A percentile compares a stretch with the other conserved stretches of the same genome.
Evolutionary conservation across 2,797 vertebrate genomes (phyloP).

Genomic region (Podarcis siculus): DNA sequence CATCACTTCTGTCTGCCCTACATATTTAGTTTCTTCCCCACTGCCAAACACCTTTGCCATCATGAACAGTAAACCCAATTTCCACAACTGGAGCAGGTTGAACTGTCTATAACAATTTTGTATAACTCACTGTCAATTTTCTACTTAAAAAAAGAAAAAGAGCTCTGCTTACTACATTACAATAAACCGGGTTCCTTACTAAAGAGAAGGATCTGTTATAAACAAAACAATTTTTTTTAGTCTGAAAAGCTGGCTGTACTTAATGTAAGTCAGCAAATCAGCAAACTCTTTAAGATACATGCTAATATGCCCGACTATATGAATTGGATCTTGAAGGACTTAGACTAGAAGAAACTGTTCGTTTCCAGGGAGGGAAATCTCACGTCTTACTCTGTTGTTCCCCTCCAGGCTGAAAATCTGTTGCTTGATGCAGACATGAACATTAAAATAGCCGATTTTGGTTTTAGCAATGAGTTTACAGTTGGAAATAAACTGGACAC

Average conservation of each 20-base stretch:
- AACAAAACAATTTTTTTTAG: neutral
- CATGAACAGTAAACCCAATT: neutral
- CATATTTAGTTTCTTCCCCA: neutral
- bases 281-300: neutral
- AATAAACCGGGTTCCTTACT: neutral
- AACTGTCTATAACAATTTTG: neutral
- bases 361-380: neutral
- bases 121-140: neutral
- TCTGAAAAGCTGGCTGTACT: neutral
- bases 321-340: neutral
- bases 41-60: neutral
- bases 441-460: constrained; percentile 99
- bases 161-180: neutral
- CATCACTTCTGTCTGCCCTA: neutral
- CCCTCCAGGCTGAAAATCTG: constrained; percentile 93
- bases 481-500: constrained; percentile 97
- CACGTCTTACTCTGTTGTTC: constrained; percentile 48
- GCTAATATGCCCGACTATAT: neutral
- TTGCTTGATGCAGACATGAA: constrained; percentile 98
- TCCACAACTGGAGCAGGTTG: neutral
- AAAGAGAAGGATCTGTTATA: neutral
- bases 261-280: neutral
- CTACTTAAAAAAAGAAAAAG: neutral
- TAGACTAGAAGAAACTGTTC: neutral
- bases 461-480: constrained; percentile 98